Base-by-base conservation (phyloP, 2,797 vertebrate species). In the Muscicapa comitata region DNA sequence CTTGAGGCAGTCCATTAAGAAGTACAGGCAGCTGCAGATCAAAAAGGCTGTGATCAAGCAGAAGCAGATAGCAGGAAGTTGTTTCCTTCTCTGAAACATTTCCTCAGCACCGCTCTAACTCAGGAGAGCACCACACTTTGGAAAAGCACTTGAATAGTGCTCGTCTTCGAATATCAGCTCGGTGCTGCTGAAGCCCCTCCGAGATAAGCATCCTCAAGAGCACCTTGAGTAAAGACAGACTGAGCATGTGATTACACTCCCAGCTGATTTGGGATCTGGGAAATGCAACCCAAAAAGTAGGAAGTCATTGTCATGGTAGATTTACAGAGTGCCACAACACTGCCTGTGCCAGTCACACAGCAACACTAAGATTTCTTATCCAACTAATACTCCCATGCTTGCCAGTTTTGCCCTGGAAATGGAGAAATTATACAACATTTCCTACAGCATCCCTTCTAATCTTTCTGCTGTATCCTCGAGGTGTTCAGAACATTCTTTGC, bases 101-200 rank as follows among this genome's bases (percentile, higher is more conserved):
- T 61, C 40, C 47, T 25, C 5, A 4, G 38, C 40, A 6, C 66
- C 0, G 0, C 33, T 68, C 11, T 45, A 10, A 19, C 63, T 75
- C 48, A 70, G 43, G 38, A 68, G 55, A 90, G 43, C 45, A 57
- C 26, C 70, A 17, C 17, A 6, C 17, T 77, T 81, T 9, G n/a
- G 55, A 50, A 93, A 65, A 80, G 25, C 68, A 26, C 48, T 94
- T 59, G 23, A 55, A 62, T 3, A 6, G 0, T 28, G 21, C 57
- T 76, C 0, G 0, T 26, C 45, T 76, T 45, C 45, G 42, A 63
- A 45, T 38, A 26, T 5, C 11, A 0, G 11, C 38, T 68, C 0
- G 0, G 54, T 10, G n/a, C 23, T 2, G 0, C 38, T 58, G 57
- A 61, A 59, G n/a, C 5, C 10, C 38, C 50, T 80, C 61, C 10